These are phyloP conservation scores for Herpailurus yagouaroundi DNA, from an alignment of 2,113 vertebrate genomes.

Conservation along the genomic window DNA sequence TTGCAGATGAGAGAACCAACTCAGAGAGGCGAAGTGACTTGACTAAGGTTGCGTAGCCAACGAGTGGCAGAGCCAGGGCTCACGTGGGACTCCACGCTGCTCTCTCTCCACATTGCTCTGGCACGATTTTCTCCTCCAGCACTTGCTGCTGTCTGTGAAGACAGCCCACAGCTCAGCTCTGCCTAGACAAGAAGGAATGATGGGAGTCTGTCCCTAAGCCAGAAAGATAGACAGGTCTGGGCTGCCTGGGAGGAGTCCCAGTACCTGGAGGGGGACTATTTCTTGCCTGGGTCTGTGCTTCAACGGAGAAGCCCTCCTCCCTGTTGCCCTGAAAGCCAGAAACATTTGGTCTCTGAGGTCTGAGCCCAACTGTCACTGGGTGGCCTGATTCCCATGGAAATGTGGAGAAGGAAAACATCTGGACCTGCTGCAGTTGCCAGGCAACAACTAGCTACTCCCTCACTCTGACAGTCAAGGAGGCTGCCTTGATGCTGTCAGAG, in stretches of 20 bases:
- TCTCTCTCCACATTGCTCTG: neutral
- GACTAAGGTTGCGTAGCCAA: neutral
- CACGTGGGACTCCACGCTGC: neutral
- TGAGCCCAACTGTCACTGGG: neutral
- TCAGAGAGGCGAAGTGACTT: neutral
- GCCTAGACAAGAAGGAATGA: neutral
- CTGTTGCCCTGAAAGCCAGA: neutral
- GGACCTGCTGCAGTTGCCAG: conserved; percentile 34
- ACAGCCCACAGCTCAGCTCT: neutral
- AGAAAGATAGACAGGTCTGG: neutral
- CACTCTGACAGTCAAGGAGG: neutral
- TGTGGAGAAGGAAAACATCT: conserved; percentile 55
- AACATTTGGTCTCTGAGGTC: conserved; percentile 3
- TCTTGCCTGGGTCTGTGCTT: neutral
- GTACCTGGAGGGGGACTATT: neutral
- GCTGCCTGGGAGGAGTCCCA: neutral
- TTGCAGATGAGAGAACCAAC: neutral
- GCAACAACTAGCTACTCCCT: neutral
- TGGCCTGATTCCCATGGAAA: conserved; percentile 68
- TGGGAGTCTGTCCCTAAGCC: neutral
- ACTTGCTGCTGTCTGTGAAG: neutral
- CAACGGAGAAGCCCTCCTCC: neutral
- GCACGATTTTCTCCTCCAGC: neutral
- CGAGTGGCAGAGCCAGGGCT: neutral
- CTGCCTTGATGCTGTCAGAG: neutral